Conservation (phyloP, 2,797 vertebrate genomes). For the Meriones psammophilus region DNA sequence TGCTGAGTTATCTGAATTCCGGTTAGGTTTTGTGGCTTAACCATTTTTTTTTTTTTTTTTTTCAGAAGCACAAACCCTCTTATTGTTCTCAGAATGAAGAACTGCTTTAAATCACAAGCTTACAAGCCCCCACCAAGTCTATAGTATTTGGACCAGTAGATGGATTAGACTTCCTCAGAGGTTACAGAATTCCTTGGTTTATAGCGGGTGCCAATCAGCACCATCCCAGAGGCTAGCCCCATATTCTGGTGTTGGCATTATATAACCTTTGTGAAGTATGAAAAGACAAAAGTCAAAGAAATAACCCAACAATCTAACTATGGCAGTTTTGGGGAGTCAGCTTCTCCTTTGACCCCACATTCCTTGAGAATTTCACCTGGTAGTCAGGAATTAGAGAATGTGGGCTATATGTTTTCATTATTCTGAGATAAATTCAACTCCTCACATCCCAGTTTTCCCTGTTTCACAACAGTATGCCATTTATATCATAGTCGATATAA, state of each 20-base stretch:
- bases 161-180: not conserved
- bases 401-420: not conserved
- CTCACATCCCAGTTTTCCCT: constrained; percentile 18
- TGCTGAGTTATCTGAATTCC: constrained; percentile 73
- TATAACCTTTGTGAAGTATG: not conserved
- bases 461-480: constrained; percentile 55
- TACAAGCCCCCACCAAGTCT: not conserved
- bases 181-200: not conserved
- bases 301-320: not conserved
- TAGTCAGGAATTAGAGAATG: not conserved
- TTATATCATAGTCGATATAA: constrained; percentile 33
- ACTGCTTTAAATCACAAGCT: not conserved
- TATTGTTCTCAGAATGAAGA: constrained; percentile 42
- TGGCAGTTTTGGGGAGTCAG: not conserved
- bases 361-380: not conserved
- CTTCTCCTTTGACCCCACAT: not conserved
- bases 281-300: constrained; percentile 12
- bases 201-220: not conserved
- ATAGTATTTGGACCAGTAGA: constrained; percentile 3
- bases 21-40: constrained; percentile 63
- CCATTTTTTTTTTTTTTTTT: not conserved
- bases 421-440: constrained; percentile 33
- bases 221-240: not conserved
- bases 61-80: not conserved
- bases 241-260: not conserved